Percentiles rank a stretch among this genome's conserved stretches.
Conservation (phyloP, 2,113 vertebrate species). For the Gallinago jamesoni region DNA sequence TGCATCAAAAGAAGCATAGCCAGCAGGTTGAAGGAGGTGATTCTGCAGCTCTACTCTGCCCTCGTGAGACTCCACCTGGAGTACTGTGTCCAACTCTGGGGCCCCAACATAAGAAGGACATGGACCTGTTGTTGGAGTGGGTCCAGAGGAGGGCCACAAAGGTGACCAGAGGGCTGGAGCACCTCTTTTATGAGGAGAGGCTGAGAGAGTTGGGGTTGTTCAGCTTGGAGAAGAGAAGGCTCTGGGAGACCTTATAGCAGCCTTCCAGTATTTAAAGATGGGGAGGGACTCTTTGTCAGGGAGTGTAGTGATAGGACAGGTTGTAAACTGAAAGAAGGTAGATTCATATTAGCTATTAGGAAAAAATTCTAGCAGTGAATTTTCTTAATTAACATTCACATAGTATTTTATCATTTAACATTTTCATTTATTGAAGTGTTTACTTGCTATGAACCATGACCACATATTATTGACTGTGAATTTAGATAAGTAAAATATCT, state of each 20-base stretch:
- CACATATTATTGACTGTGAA: not conserved
- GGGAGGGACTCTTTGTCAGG: not conserved
- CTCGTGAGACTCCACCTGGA: not conserved
- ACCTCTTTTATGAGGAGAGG: not conserved
- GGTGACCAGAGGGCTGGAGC: not conserved
- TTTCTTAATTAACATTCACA: not conserved
- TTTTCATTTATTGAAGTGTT: not conserved
- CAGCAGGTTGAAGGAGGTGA: not conserved
- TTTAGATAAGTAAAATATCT: not conserved
- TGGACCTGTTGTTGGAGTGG: not conserved
- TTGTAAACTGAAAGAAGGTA: not conserved
- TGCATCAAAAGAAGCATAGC: not conserved
- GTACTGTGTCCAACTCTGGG: not conserved
- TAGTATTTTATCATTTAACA: not conserved
- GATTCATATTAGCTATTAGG: not conserved
- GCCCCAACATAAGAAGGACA: not conserved
- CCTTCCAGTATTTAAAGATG: not conserved
- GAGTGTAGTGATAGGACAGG: not conserved
- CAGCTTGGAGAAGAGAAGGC: not conserved
- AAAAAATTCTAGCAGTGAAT: not conserved
- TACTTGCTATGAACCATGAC: not conserved
- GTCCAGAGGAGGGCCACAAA: not conserved
- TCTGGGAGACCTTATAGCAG: not conserved
- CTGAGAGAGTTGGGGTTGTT: not conserved
- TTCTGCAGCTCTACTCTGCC: not conserved